Base-by-base conservation (phyloP, 2,113 vertebrate genomes). In the Candoia aspera region DNA sequence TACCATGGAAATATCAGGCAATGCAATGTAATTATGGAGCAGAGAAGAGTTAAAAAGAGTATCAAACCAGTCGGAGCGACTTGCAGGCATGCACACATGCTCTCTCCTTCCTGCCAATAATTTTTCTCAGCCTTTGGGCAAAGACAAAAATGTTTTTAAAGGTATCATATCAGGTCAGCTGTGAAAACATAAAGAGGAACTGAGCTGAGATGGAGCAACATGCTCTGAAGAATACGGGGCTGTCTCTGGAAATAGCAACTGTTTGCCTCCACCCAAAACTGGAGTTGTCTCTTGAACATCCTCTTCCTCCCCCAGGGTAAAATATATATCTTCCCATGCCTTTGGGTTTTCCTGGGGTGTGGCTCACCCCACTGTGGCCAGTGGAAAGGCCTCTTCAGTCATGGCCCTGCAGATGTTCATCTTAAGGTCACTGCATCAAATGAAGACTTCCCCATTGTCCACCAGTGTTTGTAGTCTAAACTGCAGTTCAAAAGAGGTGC, bases 1-100 rank as follows among this genome's bases (percentile, higher is more conserved):
- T 99, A 98, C 98, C 98, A 98, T 99, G 99, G 99, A 99, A 99
- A 99, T 98, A 99, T 98, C 98, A 98, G 98, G 96, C 98, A 97
- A 96, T 97, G 97, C 97, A 98, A 97, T 98, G 98, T 99, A 99
- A 99, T 99, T 99, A 99, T 97, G 97, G 97, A 98, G 98, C 98
- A 98, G 97, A 96, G 97, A 96, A 95, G 96, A 96, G 97, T 96
- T 98, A 98, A 98, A 97, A 97, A 97, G 87, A 89, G 58, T 96
- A 96, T 95, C 97, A 96, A 96, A 93, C 24, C 97, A 97, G 97
- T 97, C 95, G 95, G 96, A 98, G 96, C 96, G 97, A 96, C 97
- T 98, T 97, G 97, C 97, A 96, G 97, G 97, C 97, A 98, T 2
- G 21, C 6, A 8, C 26, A 6, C 53, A 37, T 11, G 2, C n/a